Evolutionary conservation across 2,888 invertebrate species (phyloP).

Genomic region (Eumerus sabulonum): DNA sequence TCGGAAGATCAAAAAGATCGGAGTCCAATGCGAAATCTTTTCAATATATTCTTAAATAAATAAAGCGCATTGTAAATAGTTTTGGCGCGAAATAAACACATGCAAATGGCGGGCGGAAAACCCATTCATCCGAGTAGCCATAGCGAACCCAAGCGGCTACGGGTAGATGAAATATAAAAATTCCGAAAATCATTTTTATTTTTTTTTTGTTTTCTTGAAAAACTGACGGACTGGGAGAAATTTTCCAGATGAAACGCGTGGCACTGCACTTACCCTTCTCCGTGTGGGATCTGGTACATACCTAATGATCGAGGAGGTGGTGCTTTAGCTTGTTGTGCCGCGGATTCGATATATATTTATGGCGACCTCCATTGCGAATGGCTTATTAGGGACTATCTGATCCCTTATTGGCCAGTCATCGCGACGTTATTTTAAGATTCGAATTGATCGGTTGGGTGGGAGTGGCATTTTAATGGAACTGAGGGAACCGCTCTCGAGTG

Average conservation of each 20-base stretch:
- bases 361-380: slow-evolving; percentile 43
- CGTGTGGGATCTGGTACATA: slow-evolving; percentile 13
- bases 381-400: slow-evolving; percentile 4
- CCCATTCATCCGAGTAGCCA: slow-evolving; percentile 49
- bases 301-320: slow-evolving; percentile 20
- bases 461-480: not conserved
- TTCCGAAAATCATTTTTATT: not conserved
- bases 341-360: slow-evolving; percentile 41
- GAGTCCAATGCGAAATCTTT: slow-evolving; percentile 61
- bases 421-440: slow-evolving; percentile 17
- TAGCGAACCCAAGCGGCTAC: not conserved
- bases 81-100: slow-evolving; percentile 62
- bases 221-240: slow-evolving; percentile 30
- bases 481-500: not conserved
- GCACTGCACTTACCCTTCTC: slow-evolving; percentile 28
- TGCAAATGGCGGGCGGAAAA: slow-evolving; percentile 16
- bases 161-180: no score
- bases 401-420: slow-evolving; percentile 28
- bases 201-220: no score
- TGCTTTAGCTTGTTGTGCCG: slow-evolving; percentile 10
- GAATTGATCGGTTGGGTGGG: not conserved
- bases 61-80: slow-evolving; percentile 72
- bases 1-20: slow-evolving; percentile 62
- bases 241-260: slow-evolving; percentile 27
- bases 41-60: slow-evolving; percentile 73